Conservation (phyloP, 2,888 invertebrate genomes). For the Drosophila nr. perissopoda region DNA sequence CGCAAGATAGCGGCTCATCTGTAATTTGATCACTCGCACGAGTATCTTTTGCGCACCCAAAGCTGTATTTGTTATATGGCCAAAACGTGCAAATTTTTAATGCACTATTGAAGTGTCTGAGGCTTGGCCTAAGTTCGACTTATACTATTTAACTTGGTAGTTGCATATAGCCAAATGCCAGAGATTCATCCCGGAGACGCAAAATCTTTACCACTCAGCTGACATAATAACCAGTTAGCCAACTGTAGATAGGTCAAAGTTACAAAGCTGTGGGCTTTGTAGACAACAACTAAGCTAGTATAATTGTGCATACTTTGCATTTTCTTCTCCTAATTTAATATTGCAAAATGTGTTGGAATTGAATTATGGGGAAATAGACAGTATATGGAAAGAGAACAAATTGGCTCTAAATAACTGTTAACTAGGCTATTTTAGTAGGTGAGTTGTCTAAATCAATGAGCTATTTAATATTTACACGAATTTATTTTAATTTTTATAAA, state of each 20-base stretch:
- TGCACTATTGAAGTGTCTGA: conserved; percentile 21
- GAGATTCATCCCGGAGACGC: conserved; percentile 20
- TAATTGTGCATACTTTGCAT: neutral
- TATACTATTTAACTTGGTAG: conserved; percentile 1
- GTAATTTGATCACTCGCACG: conserved; percentile 53
- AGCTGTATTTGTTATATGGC: conserved; percentile 20
- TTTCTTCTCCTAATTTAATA: neutral
- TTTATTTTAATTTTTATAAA: neutral
- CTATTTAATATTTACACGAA: neutral
- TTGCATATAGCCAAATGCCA: conserved; percentile 38
- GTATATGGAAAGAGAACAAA: neutral
- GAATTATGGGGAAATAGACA: neutral
- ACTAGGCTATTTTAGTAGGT: neutral
- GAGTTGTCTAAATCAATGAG: neutral
- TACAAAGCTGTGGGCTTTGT: conserved; percentile 8
- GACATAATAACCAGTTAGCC: conserved; percentile 56
- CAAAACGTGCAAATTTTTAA: conserved; percentile 51
- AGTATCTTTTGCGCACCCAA: conserved; percentile 30
- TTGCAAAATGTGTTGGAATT: neutral
- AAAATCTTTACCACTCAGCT: conserved; percentile 21
- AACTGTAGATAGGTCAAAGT: conserved; percentile 55
- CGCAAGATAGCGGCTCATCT: conserved; percentile 53
- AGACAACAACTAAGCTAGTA: conserved; percentile 1
- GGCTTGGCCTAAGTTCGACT: conserved; percentile 27
- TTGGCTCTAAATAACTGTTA: neutral